Conservation (phyloP, 2,113 vertebrate genomes). For the Myotis davidii region DNA sequence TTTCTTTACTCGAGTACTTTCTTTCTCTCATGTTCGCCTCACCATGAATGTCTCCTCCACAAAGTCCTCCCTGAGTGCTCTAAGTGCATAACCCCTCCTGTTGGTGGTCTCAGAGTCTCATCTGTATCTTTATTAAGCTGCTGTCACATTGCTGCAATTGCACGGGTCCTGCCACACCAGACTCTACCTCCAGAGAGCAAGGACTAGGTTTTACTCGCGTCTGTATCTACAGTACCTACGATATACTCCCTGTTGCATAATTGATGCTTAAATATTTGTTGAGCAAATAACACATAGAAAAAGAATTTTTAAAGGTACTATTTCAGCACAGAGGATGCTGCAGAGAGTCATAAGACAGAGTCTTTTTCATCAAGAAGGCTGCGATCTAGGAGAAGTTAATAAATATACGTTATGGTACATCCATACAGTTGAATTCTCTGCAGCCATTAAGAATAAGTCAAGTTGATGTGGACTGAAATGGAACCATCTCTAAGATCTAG, state of each 20-base stretch:
- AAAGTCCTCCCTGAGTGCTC: neutral
- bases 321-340: neutral
- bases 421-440: neutral
- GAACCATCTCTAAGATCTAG: neutral
- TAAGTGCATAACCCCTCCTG: neutral
- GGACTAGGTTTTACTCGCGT: neutral
- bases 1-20: neutral
- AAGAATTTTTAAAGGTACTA: neutral
- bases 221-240: neutral
- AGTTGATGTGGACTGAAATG: neutral
- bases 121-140: neutral
- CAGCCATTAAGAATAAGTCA: conserved; percentile 4
- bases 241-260: neutral
- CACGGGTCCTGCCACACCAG: neutral
- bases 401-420: neutral
- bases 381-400: neutral
- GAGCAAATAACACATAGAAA: neutral
- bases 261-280: conserved; percentile 1
- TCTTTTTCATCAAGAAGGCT: neutral
- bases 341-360: neutral
- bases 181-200: neutral
- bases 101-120: neutral
- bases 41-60: neutral
- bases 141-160: neutral
- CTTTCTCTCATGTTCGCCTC: neutral